phyloP scores from a whole-genome alignment of 2,113 vertebrate species.

The Herpailurus yagouaroundi region DNA sequence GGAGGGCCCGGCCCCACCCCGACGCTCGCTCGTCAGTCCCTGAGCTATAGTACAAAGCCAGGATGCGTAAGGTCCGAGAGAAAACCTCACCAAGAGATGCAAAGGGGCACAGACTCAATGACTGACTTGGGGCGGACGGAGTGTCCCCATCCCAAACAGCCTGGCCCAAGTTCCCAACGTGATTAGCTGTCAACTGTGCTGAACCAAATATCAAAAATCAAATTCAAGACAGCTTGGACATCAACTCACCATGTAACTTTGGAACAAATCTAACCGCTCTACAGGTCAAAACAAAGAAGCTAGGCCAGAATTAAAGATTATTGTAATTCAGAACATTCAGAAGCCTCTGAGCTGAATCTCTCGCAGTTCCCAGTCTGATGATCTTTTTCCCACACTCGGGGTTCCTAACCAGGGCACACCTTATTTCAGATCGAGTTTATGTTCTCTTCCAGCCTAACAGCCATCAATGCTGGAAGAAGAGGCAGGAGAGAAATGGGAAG shows the following conservation, averaged over 20 bases:
- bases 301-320: not conserved
- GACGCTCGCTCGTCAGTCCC: not conserved
- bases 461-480: not conserved
- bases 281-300: not conserved
- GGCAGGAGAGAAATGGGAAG: not conserved
- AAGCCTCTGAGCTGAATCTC: not conserved
- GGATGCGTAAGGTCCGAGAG: not conserved
- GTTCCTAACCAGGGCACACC: not conserved
- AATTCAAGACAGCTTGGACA: not conserved
- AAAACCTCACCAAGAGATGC: slow-evolving; percentile 1
- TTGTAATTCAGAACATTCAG: not conserved
- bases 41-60: not conserved
- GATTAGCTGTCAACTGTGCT: not conserved
- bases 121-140: not conserved
- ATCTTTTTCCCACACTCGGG: not conserved
- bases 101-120: not conserved
- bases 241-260: not conserved
- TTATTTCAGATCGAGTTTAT: not conserved
- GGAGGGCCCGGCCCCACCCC: not conserved
- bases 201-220: not conserved
- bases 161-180: not conserved
- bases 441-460: not conserved
- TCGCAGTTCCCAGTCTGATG: not conserved
- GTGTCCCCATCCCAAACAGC: not conserved
- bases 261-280: slow-evolving; percentile 4